A percentile compares a stretch with the other conserved stretches of the same genome.
phyloP scores from a whole-genome alignment of 2,888 invertebrate genomes.

The Polydrusus cervinus region DNA sequence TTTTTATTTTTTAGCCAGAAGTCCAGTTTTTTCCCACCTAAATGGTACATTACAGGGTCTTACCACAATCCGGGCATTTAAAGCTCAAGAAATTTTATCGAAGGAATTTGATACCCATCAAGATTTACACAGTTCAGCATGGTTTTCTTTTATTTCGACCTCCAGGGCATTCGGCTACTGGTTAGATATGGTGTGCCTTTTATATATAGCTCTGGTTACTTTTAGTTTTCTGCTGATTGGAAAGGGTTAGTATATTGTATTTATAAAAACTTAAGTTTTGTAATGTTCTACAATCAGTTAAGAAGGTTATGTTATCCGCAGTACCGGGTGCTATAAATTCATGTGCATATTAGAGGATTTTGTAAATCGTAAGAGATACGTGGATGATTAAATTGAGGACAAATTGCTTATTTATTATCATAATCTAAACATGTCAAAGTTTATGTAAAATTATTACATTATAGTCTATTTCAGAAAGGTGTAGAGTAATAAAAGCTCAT shows the following conservation, averaged over 20 bases:
- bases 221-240: constrained; percentile 86
- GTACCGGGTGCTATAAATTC: too few relatives aligned
- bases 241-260: constrained; percentile 72
- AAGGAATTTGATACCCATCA: constrained; percentile 88
- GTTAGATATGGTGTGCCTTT: constrained; percentile 90
- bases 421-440: too few relatives aligned
- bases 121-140: constrained; percentile 92
- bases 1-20: constrained; percentile 80
- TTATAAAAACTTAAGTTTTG: too few relatives aligned
- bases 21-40: constrained; percentile 96
- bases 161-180: constrained; percentile 96
- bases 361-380: too few relatives aligned
- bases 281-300: too few relatives aligned
- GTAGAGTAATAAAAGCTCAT: too few relatives aligned
- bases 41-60: constrained; percentile 92
- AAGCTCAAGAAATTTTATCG: constrained; percentile 85
- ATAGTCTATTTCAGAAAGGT: too few relatives aligned
- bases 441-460: too few relatives aligned
- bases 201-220: constrained; percentile 90
- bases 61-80: constrained; percentile 92
- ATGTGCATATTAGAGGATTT: too few relatives aligned
- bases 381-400: too few relatives aligned
- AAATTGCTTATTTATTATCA: too few relatives aligned
- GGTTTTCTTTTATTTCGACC: constrained; percentile 91
- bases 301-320: too few relatives aligned